Evolutionary conservation across 2,888 invertebrate species (phyloP), one percentile per base, ranked within the genome.

Genomic region (Nebria brevicollis): DNA sequence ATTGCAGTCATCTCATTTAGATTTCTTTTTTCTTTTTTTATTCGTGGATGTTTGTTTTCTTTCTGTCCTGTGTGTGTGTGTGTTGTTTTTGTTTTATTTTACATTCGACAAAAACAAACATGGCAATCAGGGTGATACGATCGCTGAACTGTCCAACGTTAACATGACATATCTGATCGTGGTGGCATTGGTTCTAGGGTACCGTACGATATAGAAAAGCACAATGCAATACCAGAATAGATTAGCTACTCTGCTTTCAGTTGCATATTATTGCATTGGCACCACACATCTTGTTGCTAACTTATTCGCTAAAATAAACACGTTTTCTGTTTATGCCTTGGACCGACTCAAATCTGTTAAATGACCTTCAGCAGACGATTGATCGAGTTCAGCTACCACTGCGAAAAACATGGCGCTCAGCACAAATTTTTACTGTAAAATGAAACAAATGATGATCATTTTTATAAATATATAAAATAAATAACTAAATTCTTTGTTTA

Each of bases 101-200:
- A 25, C 34, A 66, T 34, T 64, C 20, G 72, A 72, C 64, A 77
- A 77, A 77, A 77, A 77, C 77, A 77, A 77, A 77, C 72, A 77
- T 77, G 77, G 77, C 72, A 77, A 77, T 77, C 77, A 77, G 72
- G 64, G 34, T 43, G 77, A 77, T 77, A 77, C 43, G 72, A 77
- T 77, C 77, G 20, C 25, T 70, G 70, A 26, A 70, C 70, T 11
- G 25, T 70, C 70, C 70, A 70, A 70, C 70, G 77, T 43, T 26
- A 54, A 77, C 77, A 77, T 77, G 77, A 77, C 77, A 77, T 77
- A 77, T 77, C 77, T 68, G 77, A 77, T 77, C 77, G 70, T 70
- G 70, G 70, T 54, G 54, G 54, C 54, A 54, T 54, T 54, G 54
- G 54, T 54, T 54, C 6, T 54, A 54, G 54, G 54, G 54, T 54